Percentiles rank a stretch among this genome's conserved stretches.
Evolutionary conservation across 2,797 vertebrate species (phyloP).

Genomic region (Morelia viridis): DNA sequence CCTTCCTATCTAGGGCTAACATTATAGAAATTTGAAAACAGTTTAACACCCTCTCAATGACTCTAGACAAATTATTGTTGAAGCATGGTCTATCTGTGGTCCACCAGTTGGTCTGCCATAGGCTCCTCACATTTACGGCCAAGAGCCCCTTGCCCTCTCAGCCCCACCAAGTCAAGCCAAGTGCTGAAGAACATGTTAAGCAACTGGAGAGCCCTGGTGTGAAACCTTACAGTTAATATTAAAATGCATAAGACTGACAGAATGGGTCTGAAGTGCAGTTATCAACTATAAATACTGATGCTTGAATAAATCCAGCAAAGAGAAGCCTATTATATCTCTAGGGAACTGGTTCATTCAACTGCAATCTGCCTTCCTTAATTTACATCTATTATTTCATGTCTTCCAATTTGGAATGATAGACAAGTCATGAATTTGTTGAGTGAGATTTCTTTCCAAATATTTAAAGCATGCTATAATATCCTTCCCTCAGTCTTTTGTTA

Average conservation of each 20-base stretch:
- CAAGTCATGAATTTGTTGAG: background rate
- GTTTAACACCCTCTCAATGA: background rate
- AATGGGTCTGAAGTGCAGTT: background rate
- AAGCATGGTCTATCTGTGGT: no score
- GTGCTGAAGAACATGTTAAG: no score
- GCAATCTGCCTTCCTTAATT: background rate
- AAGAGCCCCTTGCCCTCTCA: no score
- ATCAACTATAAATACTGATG: background rate
- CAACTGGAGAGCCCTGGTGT: no score
- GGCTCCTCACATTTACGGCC: no score
- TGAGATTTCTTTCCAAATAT: background rate
- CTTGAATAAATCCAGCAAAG: background rate
- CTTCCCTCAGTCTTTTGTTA: background rate
- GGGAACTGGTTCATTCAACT: background rate
- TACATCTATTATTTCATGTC: background rate
- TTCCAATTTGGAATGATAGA: background rate
- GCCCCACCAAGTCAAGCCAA: no score
- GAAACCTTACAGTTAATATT: background rate
- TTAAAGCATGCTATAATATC: background rate
- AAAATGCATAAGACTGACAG: background rate
- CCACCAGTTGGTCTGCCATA: no score
- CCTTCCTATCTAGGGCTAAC: background rate
- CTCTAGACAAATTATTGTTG: background rate
- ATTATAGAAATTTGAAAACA: background rate
- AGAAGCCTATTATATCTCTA: conserved; percentile 1